Conservation (phyloP, 2,797 vertebrate species). For the Rallus crepitans region DNA sequence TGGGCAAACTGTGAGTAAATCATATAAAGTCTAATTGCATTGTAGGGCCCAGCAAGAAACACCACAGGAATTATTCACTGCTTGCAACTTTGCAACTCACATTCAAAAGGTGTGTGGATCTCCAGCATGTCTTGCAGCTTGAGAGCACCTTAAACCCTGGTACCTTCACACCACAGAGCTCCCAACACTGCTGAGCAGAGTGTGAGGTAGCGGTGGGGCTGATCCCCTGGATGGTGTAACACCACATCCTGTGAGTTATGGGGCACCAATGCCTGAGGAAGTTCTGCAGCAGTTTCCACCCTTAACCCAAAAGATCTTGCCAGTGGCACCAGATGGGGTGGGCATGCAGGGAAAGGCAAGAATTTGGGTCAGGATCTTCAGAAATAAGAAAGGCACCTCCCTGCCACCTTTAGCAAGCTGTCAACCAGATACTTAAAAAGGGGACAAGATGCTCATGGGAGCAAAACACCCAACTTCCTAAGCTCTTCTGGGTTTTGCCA, state of each 20-base stretch:
- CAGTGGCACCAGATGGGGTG: neutral
- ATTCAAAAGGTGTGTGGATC: neutral
- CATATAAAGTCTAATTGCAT: neutral
- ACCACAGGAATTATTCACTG: neutral
- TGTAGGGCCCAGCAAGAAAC: neutral
- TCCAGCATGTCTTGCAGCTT: neutral
- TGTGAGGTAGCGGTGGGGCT: neutral
- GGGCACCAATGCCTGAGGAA: neutral
- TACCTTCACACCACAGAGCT: neutral
- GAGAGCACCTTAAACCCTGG: neutral
- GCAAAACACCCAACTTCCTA: neutral
- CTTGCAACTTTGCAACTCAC: neutral
- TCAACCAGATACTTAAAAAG: neutral
- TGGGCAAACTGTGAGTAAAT: conserved; percentile 27
- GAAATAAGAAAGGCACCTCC: neutral
- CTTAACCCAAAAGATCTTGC: neutral
- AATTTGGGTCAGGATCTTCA: neutral
- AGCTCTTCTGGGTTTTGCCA: neutral
- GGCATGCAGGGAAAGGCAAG: neutral
- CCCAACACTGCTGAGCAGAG: neutral
- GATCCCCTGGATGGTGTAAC: neutral
- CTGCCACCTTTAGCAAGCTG: neutral
- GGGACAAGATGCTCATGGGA: neutral
- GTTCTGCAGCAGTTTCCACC: neutral
- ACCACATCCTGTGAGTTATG: neutral